phyloP scores from a whole-genome alignment of 2,797 vertebrate species.

The Chiroxiphia lanceolata region DNA sequence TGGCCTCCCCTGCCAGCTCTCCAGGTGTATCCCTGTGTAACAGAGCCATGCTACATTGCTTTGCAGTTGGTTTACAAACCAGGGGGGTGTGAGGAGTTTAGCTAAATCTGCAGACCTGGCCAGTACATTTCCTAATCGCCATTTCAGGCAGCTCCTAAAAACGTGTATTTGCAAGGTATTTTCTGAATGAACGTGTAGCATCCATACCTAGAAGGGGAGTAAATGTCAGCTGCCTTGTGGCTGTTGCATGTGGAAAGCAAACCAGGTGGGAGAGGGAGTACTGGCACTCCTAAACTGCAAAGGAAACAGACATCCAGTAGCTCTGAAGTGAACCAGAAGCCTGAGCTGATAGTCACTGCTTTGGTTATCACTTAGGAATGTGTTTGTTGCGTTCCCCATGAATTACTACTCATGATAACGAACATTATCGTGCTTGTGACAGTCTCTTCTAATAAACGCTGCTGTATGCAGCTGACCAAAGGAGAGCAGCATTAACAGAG shows the following conservation, averaged over 20 bases:
- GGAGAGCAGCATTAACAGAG: background rate
- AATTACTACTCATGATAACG: background rate
- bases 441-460: background rate
- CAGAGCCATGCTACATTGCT: background rate
- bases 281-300: background rate
- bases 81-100: background rate
- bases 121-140: background rate
- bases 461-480: background rate
- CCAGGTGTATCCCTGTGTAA: background rate
- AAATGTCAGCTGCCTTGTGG: background rate
- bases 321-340: background rate
- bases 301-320: background rate
- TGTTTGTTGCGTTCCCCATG: background rate
- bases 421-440: fast-evolving
- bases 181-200: background rate
- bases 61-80: background rate
- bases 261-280: background rate
- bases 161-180: background rate
- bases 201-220: background rate
- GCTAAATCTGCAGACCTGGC: background rate
- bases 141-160: background rate
- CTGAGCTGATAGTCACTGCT: background rate
- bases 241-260: background rate
- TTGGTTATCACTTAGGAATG: background rate
- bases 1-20: background rate